These are phyloP conservation scores for Odontamblyopus rebecca DNA, from an alignment of 2,797 vertebrate species.

Conservation along the genomic window DNA sequence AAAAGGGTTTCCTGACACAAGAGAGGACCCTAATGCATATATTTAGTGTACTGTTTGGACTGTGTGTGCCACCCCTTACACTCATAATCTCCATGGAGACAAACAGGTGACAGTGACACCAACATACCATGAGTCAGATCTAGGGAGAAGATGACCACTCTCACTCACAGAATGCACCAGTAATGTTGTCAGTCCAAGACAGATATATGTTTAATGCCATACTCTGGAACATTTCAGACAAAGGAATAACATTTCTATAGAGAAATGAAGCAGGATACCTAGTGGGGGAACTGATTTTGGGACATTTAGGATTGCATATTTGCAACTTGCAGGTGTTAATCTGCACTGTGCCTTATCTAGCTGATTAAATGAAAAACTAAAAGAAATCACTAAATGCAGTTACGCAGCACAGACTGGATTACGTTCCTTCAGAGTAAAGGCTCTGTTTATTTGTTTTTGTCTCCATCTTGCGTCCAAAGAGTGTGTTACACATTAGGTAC, in stretches of 20 bases:
- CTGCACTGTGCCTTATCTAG: too few species aligned
- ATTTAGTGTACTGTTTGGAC: too few species aligned
- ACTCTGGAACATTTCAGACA: neutral
- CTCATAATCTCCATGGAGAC: too few species aligned
- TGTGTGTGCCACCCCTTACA: too few species aligned
- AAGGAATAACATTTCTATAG: neutral
- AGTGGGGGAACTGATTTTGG: neutral
- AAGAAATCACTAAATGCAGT: neutral
- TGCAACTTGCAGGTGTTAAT: too few species aligned
- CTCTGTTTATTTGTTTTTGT: neutral
- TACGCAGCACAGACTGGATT: neutral
- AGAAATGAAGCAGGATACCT: neutral
- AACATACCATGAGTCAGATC: too few species aligned
- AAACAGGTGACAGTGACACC: too few species aligned
- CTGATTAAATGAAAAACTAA: too few species aligned
- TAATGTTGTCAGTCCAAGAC: neutral
- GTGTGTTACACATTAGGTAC: neutral
- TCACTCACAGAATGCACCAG: too few species aligned
- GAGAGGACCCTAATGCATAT: too few species aligned
- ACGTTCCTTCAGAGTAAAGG: neutral
- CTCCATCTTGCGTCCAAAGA: conserved; percentile 1
- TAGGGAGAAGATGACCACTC: too few species aligned
- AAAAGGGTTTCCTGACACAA: too few species aligned
- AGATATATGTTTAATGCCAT: neutral
- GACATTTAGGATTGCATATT: neutral